Percentiles rank a stretch among this genome's conserved stretches.
These are phyloP conservation scores for Myotis yumanensis DNA, from an alignment of 2,113 vertebrate genomes.

Conservation along the genomic window DNA sequence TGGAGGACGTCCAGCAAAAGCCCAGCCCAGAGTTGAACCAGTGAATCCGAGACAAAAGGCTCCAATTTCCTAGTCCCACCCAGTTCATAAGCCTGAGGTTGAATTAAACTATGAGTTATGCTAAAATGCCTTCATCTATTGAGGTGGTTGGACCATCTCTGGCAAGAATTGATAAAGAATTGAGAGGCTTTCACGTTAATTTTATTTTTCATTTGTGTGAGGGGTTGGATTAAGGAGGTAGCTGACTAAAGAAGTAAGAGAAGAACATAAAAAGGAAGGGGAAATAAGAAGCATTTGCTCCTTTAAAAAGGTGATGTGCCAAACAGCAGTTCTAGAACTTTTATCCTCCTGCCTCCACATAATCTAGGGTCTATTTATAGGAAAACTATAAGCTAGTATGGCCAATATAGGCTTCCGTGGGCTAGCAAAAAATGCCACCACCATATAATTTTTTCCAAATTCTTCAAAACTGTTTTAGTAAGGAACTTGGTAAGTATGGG, in stretches of 20 bases:
- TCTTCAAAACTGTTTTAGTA: neutral
- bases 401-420: neutral
- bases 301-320: neutral
- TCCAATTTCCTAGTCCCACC: neutral
- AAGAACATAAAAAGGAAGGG: neutral
- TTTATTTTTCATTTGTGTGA: conserved; percentile 27
- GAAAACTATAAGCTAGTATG: neutral
- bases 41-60: conserved; percentile 40
- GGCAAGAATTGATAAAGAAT: conserved; percentile 33
- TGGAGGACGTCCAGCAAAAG: conserved; percentile 10
- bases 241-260: conserved; percentile 9
- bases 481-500: neutral
- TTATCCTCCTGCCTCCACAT: neutral
- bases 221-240: neutral
- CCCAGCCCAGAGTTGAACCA: neutral
- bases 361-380: conserved; percentile 34
- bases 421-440: neutral
- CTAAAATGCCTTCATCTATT: conserved; percentile 27
- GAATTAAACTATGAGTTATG: conserved; percentile 28
- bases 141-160: neutral
- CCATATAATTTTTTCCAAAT: neutral
- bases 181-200: conserved; percentile 14
- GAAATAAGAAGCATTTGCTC: neutral
- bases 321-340: neutral
- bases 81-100: neutral